A percentile compares a stretch with the other conserved stretches of the same genome.
Evolutionary conservation across 2,113 vertebrate species (phyloP).

Genomic region (Garra rufa): DNA sequence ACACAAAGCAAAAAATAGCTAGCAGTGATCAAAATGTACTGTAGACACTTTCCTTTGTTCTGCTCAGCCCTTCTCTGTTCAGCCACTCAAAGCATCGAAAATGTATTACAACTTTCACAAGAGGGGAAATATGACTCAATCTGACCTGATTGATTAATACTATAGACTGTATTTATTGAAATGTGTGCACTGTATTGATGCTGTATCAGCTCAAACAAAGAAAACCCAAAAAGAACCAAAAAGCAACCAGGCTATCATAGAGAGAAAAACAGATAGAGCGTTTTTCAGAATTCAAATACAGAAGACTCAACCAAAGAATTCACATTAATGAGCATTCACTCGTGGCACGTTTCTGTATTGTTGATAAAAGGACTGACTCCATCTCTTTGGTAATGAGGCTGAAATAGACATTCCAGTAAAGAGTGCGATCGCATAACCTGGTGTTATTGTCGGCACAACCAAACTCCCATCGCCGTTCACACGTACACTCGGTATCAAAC

Average conservation of each 20-base stretch:
- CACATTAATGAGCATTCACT: slow-evolving; percentile 28
- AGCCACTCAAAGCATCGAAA: neutral
- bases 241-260: neutral
- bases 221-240: neutral
- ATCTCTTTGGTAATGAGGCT: slow-evolving; percentile 55
- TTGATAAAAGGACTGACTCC: slow-evolving; percentile 22
- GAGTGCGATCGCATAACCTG: slow-evolving; percentile 44
- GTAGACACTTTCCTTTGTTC: slow-evolving; percentile 3
- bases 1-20: slow-evolving; percentile 23
- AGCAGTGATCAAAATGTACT: slow-evolving; percentile 1
- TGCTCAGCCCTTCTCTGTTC: neutral
- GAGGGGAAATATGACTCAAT: neutral
- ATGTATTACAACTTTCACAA: slow-evolving; percentile 6
- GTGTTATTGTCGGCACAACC: slow-evolving; percentile 16
- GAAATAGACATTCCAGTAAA: slow-evolving; percentile 49
- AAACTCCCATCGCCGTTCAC: neutral
- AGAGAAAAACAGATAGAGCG: neutral
- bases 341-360: slow-evolving; percentile 22
- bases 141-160: neutral
- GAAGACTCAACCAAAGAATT: neutral
- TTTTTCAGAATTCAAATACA: neutral
- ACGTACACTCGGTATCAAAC: slow-evolving; percentile 5
- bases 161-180: neutral
- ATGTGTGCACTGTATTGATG: neutral
- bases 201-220: neutral